Percentiles rank a stretch among this genome's conserved stretches.
Evolutionary conservation across 1,140 invertebrate species (phyloP).

Genomic region (Eueides isabella): DNA sequence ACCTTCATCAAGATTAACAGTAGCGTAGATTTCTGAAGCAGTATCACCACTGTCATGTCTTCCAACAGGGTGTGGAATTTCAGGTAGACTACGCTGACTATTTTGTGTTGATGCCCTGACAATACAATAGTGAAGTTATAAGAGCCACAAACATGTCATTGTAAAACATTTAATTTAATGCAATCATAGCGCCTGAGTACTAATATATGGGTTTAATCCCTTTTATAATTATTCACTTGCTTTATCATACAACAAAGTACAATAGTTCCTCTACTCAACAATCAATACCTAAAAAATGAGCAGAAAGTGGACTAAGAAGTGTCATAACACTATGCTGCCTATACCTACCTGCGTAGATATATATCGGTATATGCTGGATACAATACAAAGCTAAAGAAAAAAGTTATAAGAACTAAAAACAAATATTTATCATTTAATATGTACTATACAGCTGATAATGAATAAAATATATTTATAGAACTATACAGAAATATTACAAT

Average conservation of each 20-base stretch:
- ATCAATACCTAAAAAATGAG: too few relatives aligned
- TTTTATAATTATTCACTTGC: too few relatives aligned
- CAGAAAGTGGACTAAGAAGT: too few relatives aligned
- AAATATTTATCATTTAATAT: too few relatives aligned
- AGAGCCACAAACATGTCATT: not conserved
- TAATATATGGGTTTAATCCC: too few relatives aligned
- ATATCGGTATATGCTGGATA: too few relatives aligned
- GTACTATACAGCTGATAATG: not conserved
- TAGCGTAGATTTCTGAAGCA: conserved; percentile 80
- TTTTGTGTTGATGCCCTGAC: conserved; percentile 76
- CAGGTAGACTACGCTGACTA: conserved; percentile 78
- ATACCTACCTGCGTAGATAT: too few relatives aligned
- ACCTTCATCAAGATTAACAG: conserved; percentile 79
- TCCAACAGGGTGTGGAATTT: conserved; percentile 78
- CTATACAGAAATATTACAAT: conserved; percentile 1
- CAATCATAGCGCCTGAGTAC: not conserved
- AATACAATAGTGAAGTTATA: not conserved
- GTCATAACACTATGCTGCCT: too few relatives aligned
- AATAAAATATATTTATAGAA: not conserved
- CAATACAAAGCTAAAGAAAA: too few relatives aligned
- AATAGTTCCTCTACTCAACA: too few relatives aligned
- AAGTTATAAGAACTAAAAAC: not conserved
- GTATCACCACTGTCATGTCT: conserved; percentile 80
- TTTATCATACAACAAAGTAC: too few relatives aligned
- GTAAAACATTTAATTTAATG: conserved; percentile 1